phyloP scores from a whole-genome alignment of 2,113 vertebrate species.

The Scopus umbretta region DNA sequence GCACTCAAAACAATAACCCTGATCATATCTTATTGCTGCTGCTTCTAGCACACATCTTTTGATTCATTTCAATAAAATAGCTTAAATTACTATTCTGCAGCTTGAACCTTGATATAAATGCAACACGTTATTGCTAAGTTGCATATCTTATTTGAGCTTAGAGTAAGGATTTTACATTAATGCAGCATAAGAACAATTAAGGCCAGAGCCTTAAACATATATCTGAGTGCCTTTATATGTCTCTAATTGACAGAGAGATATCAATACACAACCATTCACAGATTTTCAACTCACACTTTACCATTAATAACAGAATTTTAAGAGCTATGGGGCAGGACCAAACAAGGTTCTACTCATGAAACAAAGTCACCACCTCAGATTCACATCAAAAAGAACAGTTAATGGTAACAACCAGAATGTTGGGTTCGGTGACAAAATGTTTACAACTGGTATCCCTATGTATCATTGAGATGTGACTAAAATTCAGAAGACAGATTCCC shows the following conservation, averaged over 20 bases:
- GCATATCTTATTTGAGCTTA: neutral
- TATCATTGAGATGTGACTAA: neutral
- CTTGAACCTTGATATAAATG: neutral
- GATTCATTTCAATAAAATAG: neutral
- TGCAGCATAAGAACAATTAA: neutral
- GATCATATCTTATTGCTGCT: neutral
- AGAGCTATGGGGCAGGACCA: neutral
- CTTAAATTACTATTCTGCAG: neutral
- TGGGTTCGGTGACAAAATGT: neutral
- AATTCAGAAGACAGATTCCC: neutral
- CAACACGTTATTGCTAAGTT: neutral
- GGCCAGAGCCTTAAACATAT: neutral
- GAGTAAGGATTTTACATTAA: neutral
- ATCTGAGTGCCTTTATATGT: neutral
- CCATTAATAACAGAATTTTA: neutral
- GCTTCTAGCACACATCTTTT: neutral
- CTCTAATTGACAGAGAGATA: neutral
- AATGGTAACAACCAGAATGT: neutral
- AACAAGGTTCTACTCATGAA: neutral
- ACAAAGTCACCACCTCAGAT: neutral
- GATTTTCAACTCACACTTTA: neutral
- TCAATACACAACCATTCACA: fast-evolving
- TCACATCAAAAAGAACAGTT: neutral
- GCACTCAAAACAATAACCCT: neutral
- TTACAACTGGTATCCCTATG: neutral